These are phyloP conservation scores for Microvelia longipes DNA, from an alignment of 1,140 invertebrate species.

Conservation along the genomic window DNA sequence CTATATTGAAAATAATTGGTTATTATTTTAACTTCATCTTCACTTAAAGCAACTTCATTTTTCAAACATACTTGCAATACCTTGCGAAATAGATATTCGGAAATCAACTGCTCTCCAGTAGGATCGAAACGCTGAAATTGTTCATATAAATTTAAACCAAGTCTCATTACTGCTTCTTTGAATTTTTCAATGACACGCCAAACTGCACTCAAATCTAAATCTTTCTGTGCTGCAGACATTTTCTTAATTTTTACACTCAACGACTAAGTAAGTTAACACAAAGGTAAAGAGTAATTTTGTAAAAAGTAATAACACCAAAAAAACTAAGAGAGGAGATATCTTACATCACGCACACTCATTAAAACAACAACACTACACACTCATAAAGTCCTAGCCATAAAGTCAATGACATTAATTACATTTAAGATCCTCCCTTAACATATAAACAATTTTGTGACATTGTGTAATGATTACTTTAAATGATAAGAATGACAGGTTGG, in stretches of 20 bases:
- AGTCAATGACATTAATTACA: too few relatives aligned
- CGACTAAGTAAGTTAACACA: not conserved
- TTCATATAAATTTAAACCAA: slow-evolving; percentile 4
- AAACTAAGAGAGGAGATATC: too few relatives aligned
- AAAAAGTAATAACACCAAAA: not conserved
- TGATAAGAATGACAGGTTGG: too few relatives aligned
- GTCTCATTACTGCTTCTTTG: not conserved
- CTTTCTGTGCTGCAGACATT: not conserved
- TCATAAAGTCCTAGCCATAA: too few relatives aligned
- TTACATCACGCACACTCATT: too few relatives aligned
- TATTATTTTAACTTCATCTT: not conserved
- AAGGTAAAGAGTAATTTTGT: not conserved
- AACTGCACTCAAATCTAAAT: not conserved
- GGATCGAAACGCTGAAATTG: slow-evolving; percentile 5
- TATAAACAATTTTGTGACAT: too few relatives aligned
- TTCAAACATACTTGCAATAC: not conserved
- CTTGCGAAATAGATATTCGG: not conserved
- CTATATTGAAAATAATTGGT: not conserved
- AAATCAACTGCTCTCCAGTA: not conserved
- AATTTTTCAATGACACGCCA: not conserved
- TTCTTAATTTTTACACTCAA: not conserved
- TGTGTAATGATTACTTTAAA: too few relatives aligned
- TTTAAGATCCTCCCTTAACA: too few relatives aligned
- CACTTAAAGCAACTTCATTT: not conserved
- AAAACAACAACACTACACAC: too few relatives aligned